phyloP scores from a whole-genome alignment of 2,113 vertebrate genomes.

The Galeopterus variegatus region DNA sequence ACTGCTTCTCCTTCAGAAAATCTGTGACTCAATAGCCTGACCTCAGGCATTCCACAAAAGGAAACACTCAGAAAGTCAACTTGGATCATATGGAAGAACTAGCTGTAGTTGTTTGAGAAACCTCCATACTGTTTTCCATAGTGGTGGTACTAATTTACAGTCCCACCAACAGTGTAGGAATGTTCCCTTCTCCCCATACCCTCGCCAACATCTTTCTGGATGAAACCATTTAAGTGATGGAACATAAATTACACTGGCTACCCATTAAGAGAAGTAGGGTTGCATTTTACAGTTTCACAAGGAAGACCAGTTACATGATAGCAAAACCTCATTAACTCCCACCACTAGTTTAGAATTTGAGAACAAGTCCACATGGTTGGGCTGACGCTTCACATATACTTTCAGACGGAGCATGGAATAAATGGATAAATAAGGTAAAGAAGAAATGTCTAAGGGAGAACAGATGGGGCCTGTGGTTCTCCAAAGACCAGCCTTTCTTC shows the following conservation, averaged over 20 bases:
- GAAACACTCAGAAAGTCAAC: slow-evolving; percentile 61
- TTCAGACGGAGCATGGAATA: not conserved
- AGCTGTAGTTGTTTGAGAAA: too few species aligned
- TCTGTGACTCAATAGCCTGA: slow-evolving; percentile 44
- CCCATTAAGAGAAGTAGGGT: not conserved
- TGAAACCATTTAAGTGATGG: not conserved
- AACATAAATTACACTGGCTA: not conserved
- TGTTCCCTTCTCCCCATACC: too few species aligned
- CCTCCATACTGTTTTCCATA: too few species aligned
- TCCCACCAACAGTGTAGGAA: too few species aligned
- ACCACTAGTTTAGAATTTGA: slow-evolving; percentile 59
- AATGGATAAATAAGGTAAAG: not conserved
- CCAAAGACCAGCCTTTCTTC: slow-evolving; percentile 39
- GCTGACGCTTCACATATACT: not conserved
- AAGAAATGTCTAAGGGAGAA: not conserved
- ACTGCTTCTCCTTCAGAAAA: slow-evolving; percentile 60
- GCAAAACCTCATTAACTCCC: slow-evolving; percentile 55
- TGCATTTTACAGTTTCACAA: slow-evolving; percentile 49
- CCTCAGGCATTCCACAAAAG: slow-evolving; percentile 32
- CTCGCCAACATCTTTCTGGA: slow-evolving; percentile 37
- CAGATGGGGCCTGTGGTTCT: not conserved
- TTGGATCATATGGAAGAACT: not conserved
- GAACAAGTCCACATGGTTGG: not conserved
- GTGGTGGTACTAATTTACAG: too few species aligned
- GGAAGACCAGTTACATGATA: not conserved